A percentile compares a stretch with the other conserved stretches of the same genome.
Conservation (phyloP, 92 coral and sea anemone genomes). For the Actinostola sp. region DNA sequence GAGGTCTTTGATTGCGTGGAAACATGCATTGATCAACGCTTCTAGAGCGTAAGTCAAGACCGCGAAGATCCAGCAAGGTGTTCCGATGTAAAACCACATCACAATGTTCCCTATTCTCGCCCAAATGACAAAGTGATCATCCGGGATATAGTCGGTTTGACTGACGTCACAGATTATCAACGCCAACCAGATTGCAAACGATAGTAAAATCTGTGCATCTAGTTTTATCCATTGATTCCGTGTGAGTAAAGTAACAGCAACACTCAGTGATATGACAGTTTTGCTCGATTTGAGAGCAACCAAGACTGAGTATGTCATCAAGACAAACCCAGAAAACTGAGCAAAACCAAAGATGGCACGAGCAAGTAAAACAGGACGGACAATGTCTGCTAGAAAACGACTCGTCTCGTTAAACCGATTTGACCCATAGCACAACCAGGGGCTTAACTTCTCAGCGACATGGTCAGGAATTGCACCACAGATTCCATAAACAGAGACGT, state of each 20-base stretch:
- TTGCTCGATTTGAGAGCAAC: background rate
- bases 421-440: slow-evolving; percentile 36
- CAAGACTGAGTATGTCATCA: slow-evolving; percentile 14
- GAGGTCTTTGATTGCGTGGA: slow-evolving; percentile 21
- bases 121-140: slow-evolving; percentile 24
- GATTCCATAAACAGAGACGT: slow-evolving; percentile 15
- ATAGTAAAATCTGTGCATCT: slow-evolving; percentile 22
- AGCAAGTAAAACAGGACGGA: slow-evolving; percentile 22
- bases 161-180: slow-evolving; percentile 10
- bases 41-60: slow-evolving; percentile 31
- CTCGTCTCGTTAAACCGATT: slow-evolving; percentile 2
- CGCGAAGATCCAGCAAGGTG: slow-evolving; percentile 41
- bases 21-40: slow-evolving; percentile 11
- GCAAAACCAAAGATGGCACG: slow-evolving; percentile 21
- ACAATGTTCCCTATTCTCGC: slow-evolving; percentile 4
- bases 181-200: slow-evolving; percentile 20
- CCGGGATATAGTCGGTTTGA: slow-evolving; percentile 7
- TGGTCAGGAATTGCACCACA: slow-evolving; percentile 12
- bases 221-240: slow-evolving; percentile 34
- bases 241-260: slow-evolving; percentile 11
- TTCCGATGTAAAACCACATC: slow-evolving; percentile 35
- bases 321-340: slow-evolving; percentile 23
- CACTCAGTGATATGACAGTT: background rate
- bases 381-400: background rate
- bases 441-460: slow-evolving; percentile 15